These are phyloP conservation scores for Aix galericulata DNA, from an alignment of 2,113 vertebrate genomes.

Conservation along the genomic window DNA sequence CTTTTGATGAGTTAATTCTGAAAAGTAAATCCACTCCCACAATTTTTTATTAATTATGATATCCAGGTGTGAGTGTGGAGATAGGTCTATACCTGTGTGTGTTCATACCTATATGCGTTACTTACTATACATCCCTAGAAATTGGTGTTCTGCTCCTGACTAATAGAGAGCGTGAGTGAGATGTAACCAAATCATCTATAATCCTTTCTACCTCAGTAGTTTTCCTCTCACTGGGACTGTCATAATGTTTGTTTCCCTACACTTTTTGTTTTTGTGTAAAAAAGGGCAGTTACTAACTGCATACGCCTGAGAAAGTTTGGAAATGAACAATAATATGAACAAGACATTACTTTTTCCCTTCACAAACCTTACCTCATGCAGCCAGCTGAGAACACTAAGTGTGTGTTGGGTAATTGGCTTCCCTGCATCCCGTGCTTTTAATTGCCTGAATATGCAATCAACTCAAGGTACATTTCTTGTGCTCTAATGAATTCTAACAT, in stretches of 20 bases:
- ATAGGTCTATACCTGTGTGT: not conserved
- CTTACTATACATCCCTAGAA: not conserved
- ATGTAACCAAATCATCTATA: not conserved
- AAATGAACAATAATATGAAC: not conserved
- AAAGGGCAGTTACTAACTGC: not conserved
- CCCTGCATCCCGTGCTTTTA: slow-evolving; percentile 34
- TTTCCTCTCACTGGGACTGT: not conserved
- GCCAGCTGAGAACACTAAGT: slow-evolving; percentile 24
- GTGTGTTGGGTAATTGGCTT: slow-evolving; percentile 50
- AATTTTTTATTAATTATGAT: not conserved
- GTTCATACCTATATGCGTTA: not conserved
- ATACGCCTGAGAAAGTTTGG: slow-evolving; percentile 25
- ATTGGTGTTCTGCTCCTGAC: not conserved
- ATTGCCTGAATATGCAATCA: slow-evolving; percentile 49
- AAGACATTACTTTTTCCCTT: slow-evolving; percentile 26
- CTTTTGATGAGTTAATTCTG: not conserved
- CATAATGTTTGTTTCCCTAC: not conserved
- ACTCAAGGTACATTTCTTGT: slow-evolving; percentile 40
- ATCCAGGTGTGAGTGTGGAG: not conserved
- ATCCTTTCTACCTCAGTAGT: not conserved
- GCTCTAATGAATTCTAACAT: slow-evolving; percentile 50
- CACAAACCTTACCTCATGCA: slow-evolving; percentile 19
- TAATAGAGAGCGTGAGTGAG: not conserved
- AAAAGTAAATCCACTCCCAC: not conserved
- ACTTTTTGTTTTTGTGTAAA: not conserved